A percentile compares a stretch with the other conserved stretches of the same genome.
These are phyloP conservation scores for Phrynocephalus versicolor DNA, from an alignment of 2,113 vertebrate species.

Conservation along the genomic window DNA sequence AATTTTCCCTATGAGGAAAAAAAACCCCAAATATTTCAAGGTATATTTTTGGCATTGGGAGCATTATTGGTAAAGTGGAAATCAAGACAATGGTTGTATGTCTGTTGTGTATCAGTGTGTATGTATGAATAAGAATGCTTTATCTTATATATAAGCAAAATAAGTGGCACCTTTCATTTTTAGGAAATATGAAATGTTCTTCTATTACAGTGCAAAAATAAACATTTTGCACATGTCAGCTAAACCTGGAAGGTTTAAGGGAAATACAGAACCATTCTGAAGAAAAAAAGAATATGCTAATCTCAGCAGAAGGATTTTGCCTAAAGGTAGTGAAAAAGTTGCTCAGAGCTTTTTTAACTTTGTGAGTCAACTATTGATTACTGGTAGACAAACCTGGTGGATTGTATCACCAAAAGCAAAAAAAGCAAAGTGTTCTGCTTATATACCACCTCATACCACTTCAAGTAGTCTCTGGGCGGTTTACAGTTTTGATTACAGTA, in stretches of 20 bases:
- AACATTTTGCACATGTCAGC: slow-evolving; percentile 46
- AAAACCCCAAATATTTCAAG: no score
- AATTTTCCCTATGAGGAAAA: neutral
- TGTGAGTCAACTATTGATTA: neutral
- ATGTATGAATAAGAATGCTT: neutral
- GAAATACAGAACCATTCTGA: slow-evolving; percentile 40
- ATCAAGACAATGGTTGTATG: neutral
- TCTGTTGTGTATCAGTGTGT: neutral
- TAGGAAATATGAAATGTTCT: neutral
- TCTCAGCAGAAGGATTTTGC: slow-evolving; percentile 56
- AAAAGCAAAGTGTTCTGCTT: no score
- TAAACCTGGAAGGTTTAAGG: slow-evolving; percentile 26
- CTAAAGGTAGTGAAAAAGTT: slow-evolving; percentile 36
- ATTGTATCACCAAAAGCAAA: no score
- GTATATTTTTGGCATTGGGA: neutral
- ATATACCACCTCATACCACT: no score
- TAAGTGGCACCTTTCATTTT: neutral
- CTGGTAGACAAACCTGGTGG: no score
- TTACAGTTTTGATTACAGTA: no score
- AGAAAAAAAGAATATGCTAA: slow-evolving; percentile 27
- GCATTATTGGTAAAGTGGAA: neutral
- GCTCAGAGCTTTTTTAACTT: neutral
- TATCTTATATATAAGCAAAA: neutral
- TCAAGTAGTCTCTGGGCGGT: no score
- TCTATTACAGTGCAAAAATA: slow-evolving; percentile 34